Percentiles rank a stretch among this genome's conserved stretches.
These are phyloP conservation scores for Orestias chungarensis DNA, from an alignment of 2,797 vertebrate species.

Conservation along the genomic window DNA sequence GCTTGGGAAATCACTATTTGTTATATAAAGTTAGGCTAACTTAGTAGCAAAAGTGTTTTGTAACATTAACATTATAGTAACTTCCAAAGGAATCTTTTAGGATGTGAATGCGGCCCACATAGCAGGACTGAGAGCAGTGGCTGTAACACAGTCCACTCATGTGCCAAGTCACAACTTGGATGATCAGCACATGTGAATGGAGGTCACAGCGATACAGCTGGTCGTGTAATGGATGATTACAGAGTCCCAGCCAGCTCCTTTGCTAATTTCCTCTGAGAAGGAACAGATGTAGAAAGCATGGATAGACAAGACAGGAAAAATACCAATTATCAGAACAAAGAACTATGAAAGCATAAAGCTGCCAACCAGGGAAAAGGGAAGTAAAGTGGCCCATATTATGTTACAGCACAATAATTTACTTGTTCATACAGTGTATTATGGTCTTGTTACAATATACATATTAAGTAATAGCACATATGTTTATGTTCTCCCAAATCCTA, in stretches of 20 bases:
- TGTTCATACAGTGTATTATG: neutral
- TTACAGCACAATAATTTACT: neutral
- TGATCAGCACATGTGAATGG: neutral
- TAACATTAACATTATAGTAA: neutral
- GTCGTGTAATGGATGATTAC: conserved; percentile 5
- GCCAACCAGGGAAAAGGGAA: neutral
- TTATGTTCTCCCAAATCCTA: neutral
- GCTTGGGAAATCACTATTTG: too few species aligned
- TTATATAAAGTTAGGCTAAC: neutral
- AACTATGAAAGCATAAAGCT: neutral
- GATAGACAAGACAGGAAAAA: neutral
- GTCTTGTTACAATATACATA: neutral
- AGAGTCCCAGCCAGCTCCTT: neutral
- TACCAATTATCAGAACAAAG: conserved; percentile 5
- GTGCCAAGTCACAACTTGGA: conserved; percentile 1
- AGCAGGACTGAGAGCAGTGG: neutral
- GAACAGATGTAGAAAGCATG: conserved; percentile 5
- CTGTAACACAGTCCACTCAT: neutral
- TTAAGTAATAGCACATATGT: neutral
- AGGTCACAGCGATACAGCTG: neutral
- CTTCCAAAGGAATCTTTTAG: neutral
- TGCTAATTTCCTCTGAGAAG: conserved; percentile 4
- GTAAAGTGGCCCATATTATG: neutral
- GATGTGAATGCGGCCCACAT: neutral
- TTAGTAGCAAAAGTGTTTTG: neutral